Evolutionary conservation across 2,113 vertebrate genomes (phyloP).

Genomic region (Hyperopisus bebe): DNA sequence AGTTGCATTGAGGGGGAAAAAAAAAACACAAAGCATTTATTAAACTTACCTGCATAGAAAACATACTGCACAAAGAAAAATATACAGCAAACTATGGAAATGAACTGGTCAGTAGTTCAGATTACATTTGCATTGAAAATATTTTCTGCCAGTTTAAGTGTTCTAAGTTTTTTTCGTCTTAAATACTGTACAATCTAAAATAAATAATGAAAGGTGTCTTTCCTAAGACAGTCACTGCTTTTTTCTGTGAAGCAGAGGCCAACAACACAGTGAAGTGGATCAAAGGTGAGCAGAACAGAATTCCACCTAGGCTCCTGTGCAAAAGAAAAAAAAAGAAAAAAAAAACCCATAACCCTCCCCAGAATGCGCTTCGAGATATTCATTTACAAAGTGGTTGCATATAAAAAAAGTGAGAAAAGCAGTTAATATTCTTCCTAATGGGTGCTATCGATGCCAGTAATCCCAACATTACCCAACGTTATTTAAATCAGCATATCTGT

Average conservation of each 20-base stretch:
- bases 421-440: constrained; percentile 89
- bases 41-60: constrained; percentile 99
- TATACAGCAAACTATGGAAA: constrained; percentile 94
- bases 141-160: constrained; percentile 71
- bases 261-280: background rate
- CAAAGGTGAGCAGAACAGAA: constrained; percentile 20
- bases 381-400: constrained; percentile 97
- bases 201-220: constrained; percentile 94
- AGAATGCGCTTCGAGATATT: constrained; percentile 76
- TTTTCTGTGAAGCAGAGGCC: constrained; percentile 72
- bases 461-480: constrained; percentile 67
- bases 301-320: constrained; percentile 79
- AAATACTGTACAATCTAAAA: constrained; percentile 99
- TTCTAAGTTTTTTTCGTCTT: constrained; percentile 44
- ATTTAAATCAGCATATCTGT: constrained; percentile 84
- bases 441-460: constrained; percentile 68
- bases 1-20: constrained; percentile 64
- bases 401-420: constrained; percentile 96
- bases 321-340: constrained; percentile 49
- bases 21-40: constrained; percentile 66
- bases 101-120: constrained; percentile 94
- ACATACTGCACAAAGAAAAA: constrained; percentile 86
- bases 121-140: constrained; percentile 73
- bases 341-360: constrained; percentile 51
- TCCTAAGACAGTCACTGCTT: constrained; percentile 29